These are phyloP conservation scores for Ichneumon xanthorius DNA, from an alignment of 2,888 invertebrate genomes.

Conservation along the genomic window DNA sequence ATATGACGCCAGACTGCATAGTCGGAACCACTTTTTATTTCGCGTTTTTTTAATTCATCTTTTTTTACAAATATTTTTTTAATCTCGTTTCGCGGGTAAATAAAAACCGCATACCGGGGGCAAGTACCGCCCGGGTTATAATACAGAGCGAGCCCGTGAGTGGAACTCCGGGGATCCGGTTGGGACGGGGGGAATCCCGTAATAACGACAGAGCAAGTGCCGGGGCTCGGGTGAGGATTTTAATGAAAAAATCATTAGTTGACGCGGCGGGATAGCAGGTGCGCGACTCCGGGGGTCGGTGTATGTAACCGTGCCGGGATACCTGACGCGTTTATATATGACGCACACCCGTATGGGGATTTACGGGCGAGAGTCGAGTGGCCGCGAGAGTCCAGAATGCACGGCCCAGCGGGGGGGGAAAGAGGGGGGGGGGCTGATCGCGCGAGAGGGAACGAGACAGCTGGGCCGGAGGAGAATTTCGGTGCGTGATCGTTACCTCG, in stretches of 20 bases:
- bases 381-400: background rate
- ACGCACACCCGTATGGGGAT: slow-evolving; percentile 52
- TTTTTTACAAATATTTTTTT: no score
- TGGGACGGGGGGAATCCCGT: slow-evolving; percentile 21
- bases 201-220: slow-evolving; percentile 48
- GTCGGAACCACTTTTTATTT: no score
- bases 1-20: no score
- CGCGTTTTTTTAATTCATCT: no score
- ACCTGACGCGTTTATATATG: background rate
- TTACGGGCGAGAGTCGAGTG: slow-evolving; percentile 43
- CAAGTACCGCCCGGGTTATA: slow-evolving; percentile 12
- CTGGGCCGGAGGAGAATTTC: slow-evolving; percentile 53
- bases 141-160: slow-evolving; percentile 37
- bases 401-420: background rate
- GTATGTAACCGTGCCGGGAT: slow-evolving; percentile 17
- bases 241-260: slow-evolving; percentile 68
- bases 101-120: slow-evolving; percentile 32
- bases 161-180: slow-evolving; percentile 6
- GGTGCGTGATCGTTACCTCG: slow-evolving; percentile 60
- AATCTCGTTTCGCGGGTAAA: background rate
- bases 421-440: background rate
- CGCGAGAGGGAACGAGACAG: slow-evolving; percentile 42
- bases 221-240: slow-evolving; percentile 46
- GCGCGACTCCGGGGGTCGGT: background rate
- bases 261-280: slow-evolving; percentile 44